Percentiles rank a stretch among this genome's conserved stretches.
phyloP scores from a whole-genome alignment of 2,888 invertebrate genomes.

The Cordylochernes scorpioides region DNA sequence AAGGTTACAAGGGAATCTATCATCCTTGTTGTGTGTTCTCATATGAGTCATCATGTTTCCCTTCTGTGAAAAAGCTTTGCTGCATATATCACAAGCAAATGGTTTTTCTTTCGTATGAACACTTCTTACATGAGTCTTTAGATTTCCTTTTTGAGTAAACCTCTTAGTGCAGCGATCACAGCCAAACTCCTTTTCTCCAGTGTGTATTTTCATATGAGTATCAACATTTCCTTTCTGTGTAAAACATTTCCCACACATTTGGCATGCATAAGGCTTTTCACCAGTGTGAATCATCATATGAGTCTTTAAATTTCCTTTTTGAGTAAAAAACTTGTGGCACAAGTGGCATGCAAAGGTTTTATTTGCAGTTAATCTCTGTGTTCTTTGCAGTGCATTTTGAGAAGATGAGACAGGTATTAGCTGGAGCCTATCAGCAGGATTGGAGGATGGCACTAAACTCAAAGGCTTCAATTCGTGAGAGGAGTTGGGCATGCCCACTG shows the following conservation, averaged over 20 bases:
- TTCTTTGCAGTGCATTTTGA: background rate
- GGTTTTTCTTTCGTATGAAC: constrained; percentile 17
- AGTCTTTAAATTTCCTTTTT: constrained; percentile 16
- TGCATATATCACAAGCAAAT: constrained; percentile 15
- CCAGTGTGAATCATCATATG: constrained; percentile 17
- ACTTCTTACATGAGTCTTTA: constrained; percentile 16
- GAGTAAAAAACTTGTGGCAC: constrained; percentile 15
- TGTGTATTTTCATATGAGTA: constrained; percentile 17
- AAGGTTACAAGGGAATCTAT: constrained; percentile 15
- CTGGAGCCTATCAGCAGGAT: background rate
- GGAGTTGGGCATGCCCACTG: constrained; percentile 4
- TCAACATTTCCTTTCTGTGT: constrained; percentile 17
- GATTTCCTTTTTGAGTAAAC: constrained; percentile 16
- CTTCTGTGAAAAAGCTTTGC: constrained; percentile 16
- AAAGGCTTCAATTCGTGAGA: constrained; percentile 10
- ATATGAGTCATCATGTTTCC: constrained; percentile 16
- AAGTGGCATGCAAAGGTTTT: constrained; percentile 14
- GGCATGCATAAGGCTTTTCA: constrained; percentile 16
- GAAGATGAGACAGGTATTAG: background rate
- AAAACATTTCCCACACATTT: constrained; percentile 16
- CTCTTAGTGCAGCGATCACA: constrained; percentile 15
- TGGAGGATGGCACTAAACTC: constrained; percentile 7
- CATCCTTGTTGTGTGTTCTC: constrained; percentile 16
- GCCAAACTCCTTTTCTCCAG: constrained; percentile 15
- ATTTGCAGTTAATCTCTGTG: constrained; percentile 7